Conservation (phyloP, 2,888 invertebrate genomes). For the Plebejus anna region DNA sequence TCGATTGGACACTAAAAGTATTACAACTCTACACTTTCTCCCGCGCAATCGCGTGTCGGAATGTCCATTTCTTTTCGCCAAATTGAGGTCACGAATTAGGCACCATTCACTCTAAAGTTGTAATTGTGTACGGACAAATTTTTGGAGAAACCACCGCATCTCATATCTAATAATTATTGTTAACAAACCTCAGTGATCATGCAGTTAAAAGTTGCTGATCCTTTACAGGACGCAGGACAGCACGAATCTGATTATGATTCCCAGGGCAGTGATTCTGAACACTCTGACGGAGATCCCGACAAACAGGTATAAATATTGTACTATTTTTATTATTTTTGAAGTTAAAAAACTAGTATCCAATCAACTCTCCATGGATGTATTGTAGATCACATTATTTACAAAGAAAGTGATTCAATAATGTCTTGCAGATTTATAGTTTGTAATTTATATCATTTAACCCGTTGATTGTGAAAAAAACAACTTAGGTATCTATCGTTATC, state of each 20-base stretch:
- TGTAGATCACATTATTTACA: background rate
- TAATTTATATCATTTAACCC: no score
- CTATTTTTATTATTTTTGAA: background rate
- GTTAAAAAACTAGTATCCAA: background rate
- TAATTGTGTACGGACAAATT: conserved; percentile 53
- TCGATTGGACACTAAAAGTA: conserved; percentile 70
- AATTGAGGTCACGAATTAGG: conserved; percentile 73
- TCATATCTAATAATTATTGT: conserved; percentile 41
- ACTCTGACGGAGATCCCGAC: conserved; percentile 85
- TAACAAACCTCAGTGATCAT: conserved; percentile 56
- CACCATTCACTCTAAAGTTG: conserved; percentile 62
- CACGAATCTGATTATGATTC: conserved; percentile 75
- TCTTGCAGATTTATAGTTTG: background rate
- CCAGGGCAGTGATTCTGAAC: conserved; percentile 73
- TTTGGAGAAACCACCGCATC: conserved; percentile 2
- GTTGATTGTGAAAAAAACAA: no score
- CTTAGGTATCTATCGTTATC: no score
- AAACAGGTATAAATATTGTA: conserved; percentile 78
- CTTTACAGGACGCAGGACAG: conserved; percentile 68
- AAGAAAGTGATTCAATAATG: background rate
- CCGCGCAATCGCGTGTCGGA: conserved; percentile 68
- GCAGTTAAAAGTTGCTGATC: conserved; percentile 67
- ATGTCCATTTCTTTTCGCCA: conserved; percentile 73
- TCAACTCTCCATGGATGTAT: background rate
- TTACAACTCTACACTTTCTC: conserved; percentile 69